Base-by-base conservation (phyloP, 2,888 invertebrate species). In the Orthosia gothica region DNA sequence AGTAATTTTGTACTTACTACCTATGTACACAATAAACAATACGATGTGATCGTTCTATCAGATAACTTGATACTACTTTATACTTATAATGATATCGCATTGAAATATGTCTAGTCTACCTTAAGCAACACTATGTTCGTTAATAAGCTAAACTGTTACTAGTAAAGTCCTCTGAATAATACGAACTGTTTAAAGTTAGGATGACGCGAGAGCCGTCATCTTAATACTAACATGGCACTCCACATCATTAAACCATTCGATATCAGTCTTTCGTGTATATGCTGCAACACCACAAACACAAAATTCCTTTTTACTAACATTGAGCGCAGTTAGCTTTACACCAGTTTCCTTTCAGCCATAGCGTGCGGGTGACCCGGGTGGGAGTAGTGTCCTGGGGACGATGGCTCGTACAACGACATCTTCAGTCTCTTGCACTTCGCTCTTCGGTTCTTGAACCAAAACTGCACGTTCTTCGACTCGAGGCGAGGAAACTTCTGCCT, bases 381-480 rank as follows among this genome's bases (percentile, higher is more conserved):
- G 2, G 95, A 89, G 87, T 97, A 97, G 86, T 97, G 97, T 50
- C 97, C 97, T 2, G 97, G 97, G n/a, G 97, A 97, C 69, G 97
- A 97, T 58, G 97, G 97, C 91, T 98, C 98, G 91, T 98, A 98
- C 59, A 98, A 94, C 0, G 98, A 98, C 98, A 99, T 98, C 95
- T 99, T 99, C 91, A 99, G 97, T 77, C 99, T 97, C 96, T 99
- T 99, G 95, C 99, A 99, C 96, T 99, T 99, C 87, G 99, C 99
- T 74, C 99, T 97, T 59, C 99, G 98, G 93, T 99, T 99, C 95
- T 99, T 99, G 96, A 99, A 99, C 99, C 99, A 99, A 94, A 99
- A 99, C 95, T 99, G 99, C 85, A 99, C 99, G 93, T 99, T 99
- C 97, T 99, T 99, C 59, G 99, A 99, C 94, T 99, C 99, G 81